These are phyloP conservation scores for Vipera latastei DNA, from an alignment of 2,797 vertebrate species.

Conservation along the genomic window DNA sequence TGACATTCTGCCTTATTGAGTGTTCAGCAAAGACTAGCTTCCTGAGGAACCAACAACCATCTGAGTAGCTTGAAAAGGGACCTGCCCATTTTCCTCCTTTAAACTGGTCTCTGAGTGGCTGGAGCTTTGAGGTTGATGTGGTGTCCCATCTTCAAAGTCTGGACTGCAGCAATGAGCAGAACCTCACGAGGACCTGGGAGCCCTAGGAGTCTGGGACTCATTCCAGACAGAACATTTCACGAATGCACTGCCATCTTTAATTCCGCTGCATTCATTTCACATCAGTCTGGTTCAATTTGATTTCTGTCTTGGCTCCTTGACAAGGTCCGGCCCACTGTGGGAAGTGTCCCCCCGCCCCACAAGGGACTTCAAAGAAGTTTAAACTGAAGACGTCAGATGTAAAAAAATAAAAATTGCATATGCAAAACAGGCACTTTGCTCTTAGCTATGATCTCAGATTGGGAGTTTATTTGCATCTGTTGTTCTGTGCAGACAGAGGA, in stretches of 20 bases:
- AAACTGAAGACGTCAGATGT: neutral
- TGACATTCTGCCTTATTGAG: neutral
- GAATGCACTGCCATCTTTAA: neutral
- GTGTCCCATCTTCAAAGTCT: neutral
- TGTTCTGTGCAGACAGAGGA: neutral
- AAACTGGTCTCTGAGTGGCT: neutral
- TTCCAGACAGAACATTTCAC: neutral
- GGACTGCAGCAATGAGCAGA: neutral
- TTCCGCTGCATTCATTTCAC: neutral
- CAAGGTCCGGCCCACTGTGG: neutral
- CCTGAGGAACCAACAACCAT: neutral
- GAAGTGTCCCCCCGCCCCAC: neutral
- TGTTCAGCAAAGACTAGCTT: neutral
- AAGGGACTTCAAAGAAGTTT: neutral
- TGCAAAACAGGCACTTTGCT: neutral
- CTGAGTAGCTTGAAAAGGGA: too few species aligned
- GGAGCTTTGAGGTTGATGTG: neutral
- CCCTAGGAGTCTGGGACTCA: neutral
- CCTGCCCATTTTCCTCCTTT: neutral
- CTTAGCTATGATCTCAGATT: neutral
- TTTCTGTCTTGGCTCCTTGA: neutral
- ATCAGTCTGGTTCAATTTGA: neutral
- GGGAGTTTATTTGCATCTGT: neutral
- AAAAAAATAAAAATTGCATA: neutral
- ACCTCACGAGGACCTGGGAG: neutral